phyloP scores from a whole-genome alignment of 2,888 invertebrate genomes.

The Trichopoda pennipes region DNA sequence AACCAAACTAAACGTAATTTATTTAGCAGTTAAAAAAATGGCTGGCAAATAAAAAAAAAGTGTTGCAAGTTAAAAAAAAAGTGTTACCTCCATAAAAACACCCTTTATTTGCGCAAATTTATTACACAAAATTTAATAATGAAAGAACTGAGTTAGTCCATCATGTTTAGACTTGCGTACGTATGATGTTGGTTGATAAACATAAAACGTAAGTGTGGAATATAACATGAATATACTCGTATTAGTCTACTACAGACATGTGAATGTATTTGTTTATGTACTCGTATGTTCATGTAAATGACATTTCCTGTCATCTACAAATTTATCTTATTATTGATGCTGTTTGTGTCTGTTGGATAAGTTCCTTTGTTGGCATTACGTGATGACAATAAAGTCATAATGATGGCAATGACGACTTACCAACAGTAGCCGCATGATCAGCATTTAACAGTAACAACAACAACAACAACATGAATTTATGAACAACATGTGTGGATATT shows the following conservation, averaged over 20 bases:
- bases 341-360: constrained; percentile 61
- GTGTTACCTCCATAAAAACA: no score
- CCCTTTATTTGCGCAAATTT: neutral
- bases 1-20: no score
- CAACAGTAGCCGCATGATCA: constrained; percentile 19
- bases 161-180: constrained; percentile 5
- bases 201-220: neutral
- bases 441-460: neutral
- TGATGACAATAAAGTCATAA: constrained; percentile 63
- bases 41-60: no score
- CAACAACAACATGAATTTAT: neutral
- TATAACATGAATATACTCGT: constrained; percentile 23
- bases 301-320: constrained; percentile 35
- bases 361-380: constrained; percentile 60
- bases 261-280: neutral
- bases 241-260: constrained; percentile 1
- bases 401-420: constrained; percentile 35
- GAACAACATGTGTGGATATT: neutral
- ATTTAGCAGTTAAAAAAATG: no score
- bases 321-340: constrained; percentile 62
- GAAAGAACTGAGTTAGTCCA: constrained; percentile 10
- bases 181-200: constrained; percentile 2
- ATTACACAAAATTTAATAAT: constrained; percentile 40
- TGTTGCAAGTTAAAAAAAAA: no score
- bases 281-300: neutral